Evolutionary conservation across 1,140 invertebrate genomes (phyloP).

Genomic region (Araneus ventricosus): DNA sequence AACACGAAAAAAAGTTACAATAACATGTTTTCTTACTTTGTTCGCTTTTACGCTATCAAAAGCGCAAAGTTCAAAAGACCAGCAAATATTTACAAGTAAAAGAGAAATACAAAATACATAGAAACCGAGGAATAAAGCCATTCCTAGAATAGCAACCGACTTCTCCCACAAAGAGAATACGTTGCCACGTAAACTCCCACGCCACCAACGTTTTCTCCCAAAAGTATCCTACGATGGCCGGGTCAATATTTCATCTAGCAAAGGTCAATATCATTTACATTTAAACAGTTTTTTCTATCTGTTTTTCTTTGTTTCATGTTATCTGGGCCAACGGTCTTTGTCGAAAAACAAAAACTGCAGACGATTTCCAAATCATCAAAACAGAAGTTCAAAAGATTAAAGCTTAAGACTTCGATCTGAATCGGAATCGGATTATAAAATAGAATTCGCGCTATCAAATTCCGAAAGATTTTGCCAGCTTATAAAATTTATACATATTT

Average conservation of each 20-base stretch:
- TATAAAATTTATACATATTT: no score
- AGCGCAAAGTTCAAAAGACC: not conserved
- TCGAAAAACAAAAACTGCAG: not conserved
- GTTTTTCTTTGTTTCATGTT: slow-evolving; percentile 1
- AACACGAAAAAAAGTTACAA: no score
- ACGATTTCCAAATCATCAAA: not conserved
- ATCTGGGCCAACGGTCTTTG: slow-evolving; percentile 29
- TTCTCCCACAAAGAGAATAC: not conserved
- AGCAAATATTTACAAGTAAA: not conserved
- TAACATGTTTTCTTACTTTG: no score
- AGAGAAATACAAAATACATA: not conserved
- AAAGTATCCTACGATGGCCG: not conserved
- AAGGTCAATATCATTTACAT: slow-evolving; percentile 31
- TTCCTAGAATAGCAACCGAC: not conserved
- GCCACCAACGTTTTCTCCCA: slow-evolving; percentile 10
- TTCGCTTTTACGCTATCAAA: no score
- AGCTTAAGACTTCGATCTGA: no score
- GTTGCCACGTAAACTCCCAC: slow-evolving; percentile 12
- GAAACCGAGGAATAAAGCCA: not conserved
- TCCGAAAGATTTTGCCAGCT: no score
- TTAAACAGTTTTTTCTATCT: not conserved
- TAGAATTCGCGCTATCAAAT: no score
- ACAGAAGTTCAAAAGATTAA: no score
- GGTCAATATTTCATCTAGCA: slow-evolving; percentile 1
- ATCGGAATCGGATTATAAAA: no score